Base-by-base conservation (phyloP, 2,797 vertebrate genomes). In the Tamandua tetradactyla region DNA sequence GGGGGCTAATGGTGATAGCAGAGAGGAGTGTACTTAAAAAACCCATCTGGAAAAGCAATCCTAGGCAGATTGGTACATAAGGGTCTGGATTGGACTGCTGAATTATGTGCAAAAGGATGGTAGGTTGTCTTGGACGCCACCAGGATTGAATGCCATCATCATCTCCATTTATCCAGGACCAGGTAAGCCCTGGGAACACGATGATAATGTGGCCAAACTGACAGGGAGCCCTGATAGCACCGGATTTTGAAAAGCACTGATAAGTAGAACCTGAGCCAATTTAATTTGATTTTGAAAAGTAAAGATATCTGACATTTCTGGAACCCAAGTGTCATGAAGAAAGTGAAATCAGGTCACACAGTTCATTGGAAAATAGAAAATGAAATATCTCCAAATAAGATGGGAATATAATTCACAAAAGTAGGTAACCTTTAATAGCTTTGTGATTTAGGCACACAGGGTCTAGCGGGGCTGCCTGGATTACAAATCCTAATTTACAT, bases 401-500 rank as follows among this genome's bases (percentile, higher is more conserved):
- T 90, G 17, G 7, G 14, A 68, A 76, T 11, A 42, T 72, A 69
- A 86, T 76, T 59, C 69, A 30, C 25, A 94, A 90, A 87, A 57
- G 2, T 3, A 68, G 12, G 20, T 30, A 27, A 74, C 27, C 1
- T 7, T 72, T 82, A 25, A 40, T 32, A 44, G 2, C 3, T 79
- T 94, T 79, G 69, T 30, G 15, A 17, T 92, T 55, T 66, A 79
- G 81, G n/a, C 62, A 6, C 27, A 55, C 17, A 59, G 25, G 23
- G 3, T 3, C 42, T 2, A 62, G 0, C 37, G 4, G 59, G 93
- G 40, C 11, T 42, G 5, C 5, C 32, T 40, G 12, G 55, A 7
- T 88, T 85, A 68, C 15, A 59, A 47, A 52, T 87, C 0, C 42
- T 87, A 27, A 93, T 81, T 79, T 89, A 74, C 62, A 83, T 3